Evolutionary conservation across 2,797 vertebrate genomes (phyloP).

Genomic region (Pangasius sanitwongsei): DNA sequence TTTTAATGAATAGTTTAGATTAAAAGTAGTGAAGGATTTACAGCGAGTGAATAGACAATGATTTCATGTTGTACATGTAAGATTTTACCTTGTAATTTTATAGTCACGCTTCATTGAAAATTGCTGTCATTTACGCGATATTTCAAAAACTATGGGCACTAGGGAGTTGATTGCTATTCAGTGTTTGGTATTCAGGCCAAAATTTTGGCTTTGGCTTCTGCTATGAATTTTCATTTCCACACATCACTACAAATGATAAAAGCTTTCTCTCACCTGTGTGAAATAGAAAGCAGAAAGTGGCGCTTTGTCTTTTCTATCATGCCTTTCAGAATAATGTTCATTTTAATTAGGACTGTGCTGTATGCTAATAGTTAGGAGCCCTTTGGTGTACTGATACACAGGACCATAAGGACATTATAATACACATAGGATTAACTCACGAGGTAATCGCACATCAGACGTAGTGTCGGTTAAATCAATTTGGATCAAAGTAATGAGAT

Average conservation of each 20-base stretch:
- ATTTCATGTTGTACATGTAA: not conserved
- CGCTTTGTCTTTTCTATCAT: not conserved
- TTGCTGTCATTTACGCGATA: not conserved
- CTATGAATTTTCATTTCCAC: conserved; percentile 5
- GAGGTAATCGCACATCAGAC: conserved; percentile 39
- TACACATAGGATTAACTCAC: conserved; percentile 33
- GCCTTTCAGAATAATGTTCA: not conserved
- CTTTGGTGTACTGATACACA: conserved; percentile 16
- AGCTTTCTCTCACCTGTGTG: not conserved
- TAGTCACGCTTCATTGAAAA: not conserved
- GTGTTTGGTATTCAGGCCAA: not conserved
- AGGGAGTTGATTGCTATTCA: not conserved
- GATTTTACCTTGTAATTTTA: not conserved
- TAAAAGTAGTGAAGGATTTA: not conserved
- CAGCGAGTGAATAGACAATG: too few species aligned
- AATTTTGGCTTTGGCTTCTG: not conserved
- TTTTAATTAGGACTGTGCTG: conserved; percentile 32
- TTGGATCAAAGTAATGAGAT: conserved; percentile 36
- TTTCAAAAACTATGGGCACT: not conserved
- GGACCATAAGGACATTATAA: conserved; percentile 24
- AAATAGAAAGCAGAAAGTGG: not conserved
- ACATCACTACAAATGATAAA: not conserved
- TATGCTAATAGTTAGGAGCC: not conserved
- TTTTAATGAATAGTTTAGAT: not conserved
- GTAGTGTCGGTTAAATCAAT: conserved; percentile 29